phyloP scores from a whole-genome alignment of 2,113 vertebrate genomes.

The Riparia riparia region DNA sequence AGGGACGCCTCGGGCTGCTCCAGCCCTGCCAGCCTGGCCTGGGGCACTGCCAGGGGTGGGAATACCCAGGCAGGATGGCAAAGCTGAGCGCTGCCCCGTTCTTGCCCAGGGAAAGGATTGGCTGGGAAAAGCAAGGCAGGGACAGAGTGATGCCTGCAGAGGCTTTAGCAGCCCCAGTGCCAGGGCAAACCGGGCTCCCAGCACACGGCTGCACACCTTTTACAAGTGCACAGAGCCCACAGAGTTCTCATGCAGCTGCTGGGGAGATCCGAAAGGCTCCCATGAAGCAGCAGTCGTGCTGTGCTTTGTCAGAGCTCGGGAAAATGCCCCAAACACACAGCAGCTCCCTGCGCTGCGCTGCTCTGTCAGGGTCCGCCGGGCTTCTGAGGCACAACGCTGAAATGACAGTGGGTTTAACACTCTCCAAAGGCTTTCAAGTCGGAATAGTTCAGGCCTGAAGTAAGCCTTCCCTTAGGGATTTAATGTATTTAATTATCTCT shows the following conservation, averaged over 20 bases:
- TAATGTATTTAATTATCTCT: constrained; percentile 72
- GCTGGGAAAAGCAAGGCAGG: not conserved
- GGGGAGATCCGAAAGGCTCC: not conserved
- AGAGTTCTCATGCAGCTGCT: not conserved
- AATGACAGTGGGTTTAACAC: constrained; percentile 34
- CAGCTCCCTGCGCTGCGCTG: not conserved
- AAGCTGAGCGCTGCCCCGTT: not conserved
- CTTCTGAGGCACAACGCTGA: not conserved
- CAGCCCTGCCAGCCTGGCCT: not conserved
- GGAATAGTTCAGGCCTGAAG: constrained; percentile 64
- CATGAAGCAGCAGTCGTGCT: not conserved
- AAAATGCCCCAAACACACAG: not conserved
- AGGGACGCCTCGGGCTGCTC: not conserved
- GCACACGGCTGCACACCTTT: not conserved
- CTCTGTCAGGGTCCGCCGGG: not conserved
- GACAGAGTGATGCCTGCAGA: no score
- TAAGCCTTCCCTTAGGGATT: constrained; percentile 69
- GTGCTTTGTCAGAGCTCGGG: not conserved
- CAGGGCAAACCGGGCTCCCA: not conserved
- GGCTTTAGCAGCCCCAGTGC: not conserved
- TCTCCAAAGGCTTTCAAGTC: constrained; percentile 55
- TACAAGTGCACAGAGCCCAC: not conserved
- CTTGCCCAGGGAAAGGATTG: not conserved
- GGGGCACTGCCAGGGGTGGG: not conserved
- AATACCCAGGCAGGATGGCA: not conserved